These are phyloP conservation scores for Coptodon rendalli DNA, from an alignment of 2,113 vertebrate species.

Conservation along the genomic window DNA sequence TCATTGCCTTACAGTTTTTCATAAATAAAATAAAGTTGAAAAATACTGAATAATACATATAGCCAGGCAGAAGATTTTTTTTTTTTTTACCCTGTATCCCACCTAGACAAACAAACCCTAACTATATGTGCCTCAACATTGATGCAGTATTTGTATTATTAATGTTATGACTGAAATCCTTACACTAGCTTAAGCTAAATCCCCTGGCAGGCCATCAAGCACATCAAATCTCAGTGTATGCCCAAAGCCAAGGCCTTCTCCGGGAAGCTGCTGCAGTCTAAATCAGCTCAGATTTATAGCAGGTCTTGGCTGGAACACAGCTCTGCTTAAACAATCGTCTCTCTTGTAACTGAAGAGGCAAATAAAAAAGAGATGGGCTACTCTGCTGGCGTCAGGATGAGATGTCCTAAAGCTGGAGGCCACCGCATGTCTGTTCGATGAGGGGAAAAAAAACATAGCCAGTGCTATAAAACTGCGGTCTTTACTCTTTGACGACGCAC, in stretches of 20 bases:
- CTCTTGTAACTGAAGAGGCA: conserved; percentile 54
- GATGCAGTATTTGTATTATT: not conserved
- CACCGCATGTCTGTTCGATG: conserved; percentile 5
- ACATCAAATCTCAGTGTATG: conserved; percentile 17
- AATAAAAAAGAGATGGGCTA: conserved; percentile 37
- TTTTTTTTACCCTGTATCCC: not conserved
- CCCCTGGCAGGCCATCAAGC: not conserved
- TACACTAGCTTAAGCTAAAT: not conserved
- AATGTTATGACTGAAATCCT: not conserved
- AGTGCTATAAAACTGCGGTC: not conserved
- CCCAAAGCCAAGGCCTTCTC: not conserved
- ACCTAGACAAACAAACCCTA: not conserved
- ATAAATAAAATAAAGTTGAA: not conserved
- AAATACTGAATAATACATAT: not conserved
- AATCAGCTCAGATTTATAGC: conserved; percentile 54
- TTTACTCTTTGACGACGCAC: not conserved
- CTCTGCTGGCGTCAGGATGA: conserved; percentile 9
- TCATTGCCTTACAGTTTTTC: not conserved
- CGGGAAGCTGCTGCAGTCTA: conserved; percentile 37
- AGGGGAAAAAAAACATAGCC: not conserved
- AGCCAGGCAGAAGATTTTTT: not conserved
- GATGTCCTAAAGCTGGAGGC: conserved; percentile 9
- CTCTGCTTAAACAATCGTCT: conserved; percentile 57
- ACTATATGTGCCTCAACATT: not conserved
- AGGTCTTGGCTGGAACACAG: conserved; percentile 8